Evolutionary conservation across 2,113 vertebrate species (phyloP).

Genomic region (Drymodes brunneopygia): DNA sequence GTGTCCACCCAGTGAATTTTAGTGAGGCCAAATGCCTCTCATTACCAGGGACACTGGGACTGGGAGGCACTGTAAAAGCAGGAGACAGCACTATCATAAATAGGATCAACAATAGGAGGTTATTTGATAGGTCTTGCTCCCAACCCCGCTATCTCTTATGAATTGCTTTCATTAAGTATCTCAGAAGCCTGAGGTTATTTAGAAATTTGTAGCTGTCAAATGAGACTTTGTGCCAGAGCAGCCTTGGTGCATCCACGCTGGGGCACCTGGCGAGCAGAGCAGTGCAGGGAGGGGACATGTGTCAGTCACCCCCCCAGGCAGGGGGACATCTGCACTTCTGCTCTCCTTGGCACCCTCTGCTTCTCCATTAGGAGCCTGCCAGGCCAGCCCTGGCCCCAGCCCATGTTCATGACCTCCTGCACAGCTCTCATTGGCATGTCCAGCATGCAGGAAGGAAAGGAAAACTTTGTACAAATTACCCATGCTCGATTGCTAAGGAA

Average conservation of each 20-base stretch:
- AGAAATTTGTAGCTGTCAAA: background rate
- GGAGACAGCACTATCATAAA: background rate
- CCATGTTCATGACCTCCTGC: accelerated
- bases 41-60: background rate
- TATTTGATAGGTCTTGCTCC: background rate
- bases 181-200: background rate
- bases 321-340: background rate
- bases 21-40: background rate
- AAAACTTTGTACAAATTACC: background rate
- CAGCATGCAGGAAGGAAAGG: background rate
- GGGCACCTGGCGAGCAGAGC: background rate
- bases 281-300: background rate
- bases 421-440: accelerated
- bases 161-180: background rate
- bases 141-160: accelerated
- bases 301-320: background rate
- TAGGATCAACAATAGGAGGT: background rate
- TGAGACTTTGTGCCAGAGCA: background rate
- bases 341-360: background rate
- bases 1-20: background rate
- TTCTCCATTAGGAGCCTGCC: background rate
- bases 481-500: background rate
- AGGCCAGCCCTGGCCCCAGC: background rate
- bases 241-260: background rate
- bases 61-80: background rate